phyloP scores from a whole-genome alignment of 2,888 invertebrate genomes.

The Nephrotoma guestfalica region DNA sequence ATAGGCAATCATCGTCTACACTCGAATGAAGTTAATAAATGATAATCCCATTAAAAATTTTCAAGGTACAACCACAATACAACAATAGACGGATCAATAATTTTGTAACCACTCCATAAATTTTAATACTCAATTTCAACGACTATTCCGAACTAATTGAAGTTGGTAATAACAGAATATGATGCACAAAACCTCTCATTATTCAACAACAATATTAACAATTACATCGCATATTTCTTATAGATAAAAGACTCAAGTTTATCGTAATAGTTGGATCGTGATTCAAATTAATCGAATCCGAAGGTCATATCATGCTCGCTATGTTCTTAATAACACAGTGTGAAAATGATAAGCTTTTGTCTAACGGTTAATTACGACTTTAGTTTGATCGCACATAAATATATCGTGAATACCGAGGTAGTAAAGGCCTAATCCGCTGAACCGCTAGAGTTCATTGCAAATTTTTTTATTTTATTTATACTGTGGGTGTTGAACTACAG shows the following conservation, averaged over 20 bases:
- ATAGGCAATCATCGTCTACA: no score
- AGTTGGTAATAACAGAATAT: background rate
- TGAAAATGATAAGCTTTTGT: background rate
- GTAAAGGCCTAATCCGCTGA: background rate
- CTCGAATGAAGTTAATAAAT: no score
- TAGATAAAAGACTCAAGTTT: background rate
- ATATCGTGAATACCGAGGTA: background rate
- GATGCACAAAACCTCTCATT: background rate
- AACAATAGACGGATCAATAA: background rate
- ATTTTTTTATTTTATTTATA: background rate
- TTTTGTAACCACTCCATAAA: background rate
- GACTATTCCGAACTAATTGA: no score
- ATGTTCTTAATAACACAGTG: background rate
- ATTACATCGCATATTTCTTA: background rate
- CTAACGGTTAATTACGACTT: background rate
- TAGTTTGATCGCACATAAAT: background rate
- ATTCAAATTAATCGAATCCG: background rate
- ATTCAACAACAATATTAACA: background rate
- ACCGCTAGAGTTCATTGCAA: background rate
- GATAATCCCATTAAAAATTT: no score
- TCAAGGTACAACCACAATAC: no score
- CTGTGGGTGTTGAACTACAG: background rate
- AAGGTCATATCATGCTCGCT: background rate
- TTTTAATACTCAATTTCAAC: no score
- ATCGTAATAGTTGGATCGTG: background rate